These are phyloP conservation scores for Venustoraphidia nigricollis DNA, from an alignment of 2,888 invertebrate species.

Conservation along the genomic window DNA sequence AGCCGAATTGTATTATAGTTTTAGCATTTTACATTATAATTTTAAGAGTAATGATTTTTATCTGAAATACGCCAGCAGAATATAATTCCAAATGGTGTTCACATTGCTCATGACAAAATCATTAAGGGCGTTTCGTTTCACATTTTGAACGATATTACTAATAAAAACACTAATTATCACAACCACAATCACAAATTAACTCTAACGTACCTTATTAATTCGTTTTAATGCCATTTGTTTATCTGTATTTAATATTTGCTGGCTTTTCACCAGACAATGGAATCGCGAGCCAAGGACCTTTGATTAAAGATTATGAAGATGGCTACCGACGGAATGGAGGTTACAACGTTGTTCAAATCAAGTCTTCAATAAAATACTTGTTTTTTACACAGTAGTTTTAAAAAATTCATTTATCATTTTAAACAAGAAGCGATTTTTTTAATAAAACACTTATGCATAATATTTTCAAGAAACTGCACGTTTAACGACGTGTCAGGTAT, in stretches of 20 bases:
- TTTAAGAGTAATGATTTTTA: constrained; percentile 2
- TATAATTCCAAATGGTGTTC: constrained; percentile 42
- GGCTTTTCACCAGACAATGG: constrained; percentile 68
- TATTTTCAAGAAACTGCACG: no score
- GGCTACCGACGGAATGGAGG: constrained; percentile 68
- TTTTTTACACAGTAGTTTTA: background rate
- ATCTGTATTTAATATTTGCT: constrained; percentile 52
- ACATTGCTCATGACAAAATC: constrained; percentile 46
- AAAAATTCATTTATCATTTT: background rate
- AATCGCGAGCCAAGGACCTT: constrained; percentile 72
- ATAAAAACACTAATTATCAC: constrained; percentile 8
- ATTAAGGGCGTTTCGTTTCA: constrained; percentile 32
- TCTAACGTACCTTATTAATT: constrained; percentile 82
- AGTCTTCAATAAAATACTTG: background rate
- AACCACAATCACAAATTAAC: constrained; percentile 14
- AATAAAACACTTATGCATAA: no score
- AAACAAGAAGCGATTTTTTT: background rate
- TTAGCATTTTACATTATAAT: constrained; percentile 6
- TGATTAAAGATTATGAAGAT: constrained; percentile 76
- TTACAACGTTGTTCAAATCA: constrained; percentile 50
- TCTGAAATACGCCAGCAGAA: constrained; percentile 33
- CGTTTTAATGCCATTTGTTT: constrained; percentile 90
- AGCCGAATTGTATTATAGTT: no score
- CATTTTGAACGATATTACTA: constrained; percentile 14
- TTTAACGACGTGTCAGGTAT: no score